A percentile compares a stretch with the other conserved stretches of the same genome.
Conservation (phyloP, 92 coral and sea anemone genomes). For the Epizoanthus scotinus region DNA sequence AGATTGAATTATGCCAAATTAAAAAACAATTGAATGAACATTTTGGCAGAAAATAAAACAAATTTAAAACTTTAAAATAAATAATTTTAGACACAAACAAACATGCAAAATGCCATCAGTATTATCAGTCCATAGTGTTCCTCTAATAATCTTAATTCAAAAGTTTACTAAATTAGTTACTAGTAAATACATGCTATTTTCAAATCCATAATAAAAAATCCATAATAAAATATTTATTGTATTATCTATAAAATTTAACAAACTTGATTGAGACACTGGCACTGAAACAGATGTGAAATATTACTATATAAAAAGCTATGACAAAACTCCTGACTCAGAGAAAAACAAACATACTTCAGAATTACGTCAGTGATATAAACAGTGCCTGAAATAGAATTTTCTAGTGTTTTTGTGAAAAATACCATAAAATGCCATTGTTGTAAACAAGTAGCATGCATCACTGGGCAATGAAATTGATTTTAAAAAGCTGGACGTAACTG, state of each 20-base stretch:
- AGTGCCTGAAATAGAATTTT: slow-evolving; percentile 2
- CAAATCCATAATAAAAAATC: background rate
- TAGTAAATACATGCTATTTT: background rate
- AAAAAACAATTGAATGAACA: no score
- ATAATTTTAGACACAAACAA: background rate
- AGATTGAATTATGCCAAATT: background rate
- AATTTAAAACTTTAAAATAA: background rate
- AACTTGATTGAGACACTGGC: background rate
- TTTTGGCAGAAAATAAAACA: background rate
- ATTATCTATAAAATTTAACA: background rate
- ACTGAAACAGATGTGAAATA: background rate
- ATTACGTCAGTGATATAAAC: slow-evolving; percentile 18
- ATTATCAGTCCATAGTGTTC: background rate
- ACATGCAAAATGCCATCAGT: background rate
- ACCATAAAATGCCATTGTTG: slow-evolving; percentile 15
- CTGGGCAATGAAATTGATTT: slow-evolving; percentile 11
- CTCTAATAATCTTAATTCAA: background rate
- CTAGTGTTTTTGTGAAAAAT: slow-evolving; percentile 26
- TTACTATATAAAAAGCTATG: background rate
- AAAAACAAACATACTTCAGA: slow-evolving; percentile 5
- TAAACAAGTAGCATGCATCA: slow-evolving; percentile 42
- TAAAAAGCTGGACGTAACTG: background rate
- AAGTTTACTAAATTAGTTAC: no score
- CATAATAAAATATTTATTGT: background rate
- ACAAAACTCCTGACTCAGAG: background rate